Conservation (phyloP, 2,113 vertebrate genomes). For the Malurus alboscapulatus region DNA sequence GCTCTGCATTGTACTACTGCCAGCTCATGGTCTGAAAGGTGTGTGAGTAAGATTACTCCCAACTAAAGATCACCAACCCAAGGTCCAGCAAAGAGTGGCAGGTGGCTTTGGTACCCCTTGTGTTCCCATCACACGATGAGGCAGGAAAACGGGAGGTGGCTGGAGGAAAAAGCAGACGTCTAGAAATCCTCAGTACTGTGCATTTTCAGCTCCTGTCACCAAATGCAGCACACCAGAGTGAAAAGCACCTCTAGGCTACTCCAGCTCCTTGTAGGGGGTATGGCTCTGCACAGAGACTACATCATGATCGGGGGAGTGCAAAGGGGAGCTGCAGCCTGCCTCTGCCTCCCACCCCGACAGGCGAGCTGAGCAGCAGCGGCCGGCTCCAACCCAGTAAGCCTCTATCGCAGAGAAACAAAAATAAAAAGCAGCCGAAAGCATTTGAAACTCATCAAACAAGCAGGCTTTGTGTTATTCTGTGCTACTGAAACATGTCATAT, state of each 20-base stretch:
- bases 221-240: background rate
- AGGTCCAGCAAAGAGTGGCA: background rate
- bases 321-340: background rate
- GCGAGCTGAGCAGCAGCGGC: background rate
- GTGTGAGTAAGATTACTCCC: background rate
- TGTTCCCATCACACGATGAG: accelerated
- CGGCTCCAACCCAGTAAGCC: background rate
- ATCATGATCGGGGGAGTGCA: background rate
- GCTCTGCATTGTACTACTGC: background rate
- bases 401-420: conserved; percentile 11
- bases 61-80: background rate
- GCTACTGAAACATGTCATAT: background rate
- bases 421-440: conserved; percentile 11
- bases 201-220: conserved; percentile 27
- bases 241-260: conserved; percentile 54
- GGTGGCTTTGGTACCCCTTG: background rate
- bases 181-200: background rate
- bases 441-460: conserved; percentile 38
- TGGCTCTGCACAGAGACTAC: background rate
- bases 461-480: background rate
- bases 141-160: background rate
- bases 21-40: background rate
- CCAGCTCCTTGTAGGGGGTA: conserved; percentile 26
- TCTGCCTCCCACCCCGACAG: background rate
- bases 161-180: background rate